Base-by-base conservation (phyloP, 2,797 vertebrate species). In the Scolopax rusticola region DNA sequence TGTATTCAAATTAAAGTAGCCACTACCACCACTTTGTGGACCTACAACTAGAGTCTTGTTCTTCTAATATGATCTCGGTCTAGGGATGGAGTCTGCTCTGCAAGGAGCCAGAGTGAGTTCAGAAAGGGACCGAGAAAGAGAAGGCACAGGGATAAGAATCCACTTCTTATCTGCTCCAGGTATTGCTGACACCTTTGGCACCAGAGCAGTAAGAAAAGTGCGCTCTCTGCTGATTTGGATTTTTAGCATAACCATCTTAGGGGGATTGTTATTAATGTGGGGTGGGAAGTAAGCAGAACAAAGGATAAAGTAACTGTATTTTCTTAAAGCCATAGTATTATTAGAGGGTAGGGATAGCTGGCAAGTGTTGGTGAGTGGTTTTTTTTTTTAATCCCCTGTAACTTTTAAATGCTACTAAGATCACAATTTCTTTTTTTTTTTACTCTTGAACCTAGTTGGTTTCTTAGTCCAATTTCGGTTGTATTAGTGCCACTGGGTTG, bases 31-130 rank as follows among this genome's bases (percentile, higher is more conserved):
- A 0, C 7, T 54, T 25, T 16, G 17, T 5, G 65, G 41, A 28
- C 23, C 40, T 54, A 15, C 28, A 33, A 10, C 8, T 5, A 15
- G 15, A 11, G 5, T 4, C 25, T 50, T 48, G 15, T 11, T 75
- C 23, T 40, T 40, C 57, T 51, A 10, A n/a, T 19, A 5, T 5
- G 8, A 11, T 20, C 19, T 71, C 8, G 5, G 47, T 21, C 11
- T 61, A 25, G 41, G 24, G n/a, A 12, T 25, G 38, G 8, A 7
- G 10, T 23, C 40, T 19, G 23, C 47, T 63, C 41, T 80, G 45
- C 8, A 30, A 53, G 5, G 36, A 60, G 18, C 13, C 0, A 0
- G 4, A 18, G 5, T 3, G 12, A 63, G 7, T 43, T 60, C 23
- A 45, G 45, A 51, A 78, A 78, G 9, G 43, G 67, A 28, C 14